A percentile compares a stretch with the other conserved stretches of the same genome.
phyloP scores from a whole-genome alignment of 2,888 invertebrate species.

The Sinohyriopsis cumingii region DNA sequence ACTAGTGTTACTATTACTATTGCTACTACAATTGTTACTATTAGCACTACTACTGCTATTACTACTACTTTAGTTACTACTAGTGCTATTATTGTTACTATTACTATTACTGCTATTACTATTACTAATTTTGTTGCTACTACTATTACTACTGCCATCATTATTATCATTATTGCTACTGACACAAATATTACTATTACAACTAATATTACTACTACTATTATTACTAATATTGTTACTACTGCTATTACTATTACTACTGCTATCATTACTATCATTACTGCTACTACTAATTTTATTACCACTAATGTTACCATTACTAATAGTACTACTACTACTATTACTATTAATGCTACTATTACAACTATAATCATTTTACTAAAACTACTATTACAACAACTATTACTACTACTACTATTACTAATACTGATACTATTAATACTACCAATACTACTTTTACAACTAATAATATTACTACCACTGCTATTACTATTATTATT shows the following conservation, averaged over 20 bases:
- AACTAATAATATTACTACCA: no score
- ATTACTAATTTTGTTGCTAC: neutral
- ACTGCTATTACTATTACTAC: no score
- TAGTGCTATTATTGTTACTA: neutral
- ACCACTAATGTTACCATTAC: neutral
- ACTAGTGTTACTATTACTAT: neutral
- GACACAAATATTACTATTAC: neutral
- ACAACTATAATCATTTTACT: no score
- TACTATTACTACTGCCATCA: neutral
- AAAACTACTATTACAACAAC: no score
- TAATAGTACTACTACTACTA: neutral
- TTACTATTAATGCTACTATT: no score
- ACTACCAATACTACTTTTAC: no score
- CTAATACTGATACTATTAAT: no score
- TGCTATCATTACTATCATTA: neutral
- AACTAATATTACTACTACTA: no score
- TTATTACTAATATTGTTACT: no score
- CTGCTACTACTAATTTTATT: neutral
- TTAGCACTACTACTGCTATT: neutral
- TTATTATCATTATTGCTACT: neutral
- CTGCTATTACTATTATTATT: no score
- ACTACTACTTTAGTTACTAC: slow-evolving; percentile 1
- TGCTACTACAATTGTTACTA: neutral
- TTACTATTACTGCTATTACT: neutral
- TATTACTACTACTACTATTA: no score